Evolutionary conservation across 2,888 invertebrate genomes (phyloP).

Genomic region (Acrobasis consociella): DNA sequence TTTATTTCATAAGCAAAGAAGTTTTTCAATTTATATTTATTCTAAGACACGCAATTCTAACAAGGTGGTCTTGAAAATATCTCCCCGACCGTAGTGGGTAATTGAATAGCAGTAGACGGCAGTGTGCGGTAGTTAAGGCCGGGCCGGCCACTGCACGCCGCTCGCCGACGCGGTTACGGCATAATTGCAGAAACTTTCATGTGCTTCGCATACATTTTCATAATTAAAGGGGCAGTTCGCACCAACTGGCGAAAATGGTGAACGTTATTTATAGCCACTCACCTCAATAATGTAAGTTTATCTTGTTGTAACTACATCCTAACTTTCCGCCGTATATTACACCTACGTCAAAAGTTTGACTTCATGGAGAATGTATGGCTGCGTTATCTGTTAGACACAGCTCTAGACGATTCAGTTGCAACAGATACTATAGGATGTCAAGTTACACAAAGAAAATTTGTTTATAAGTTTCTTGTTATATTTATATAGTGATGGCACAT

Average conservation of each 20-base stretch:
- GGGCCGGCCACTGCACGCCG: slow-evolving; percentile 61
- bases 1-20: slow-evolving; percentile 12
- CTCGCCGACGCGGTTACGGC: slow-evolving; percentile 54
- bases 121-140: slow-evolving; percentile 65
- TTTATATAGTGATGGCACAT: too few species aligned
- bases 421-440: background rate
- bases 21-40: slow-evolving; percentile 26
- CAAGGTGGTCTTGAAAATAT: slow-evolving; percentile 62
- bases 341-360: slow-evolving; percentile 35
- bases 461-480: background rate
- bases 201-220: slow-evolving; percentile 81
- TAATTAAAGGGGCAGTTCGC: slow-evolving; percentile 78
- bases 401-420: slow-evolving; percentile 3
- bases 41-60: slow-evolving; percentile 43
- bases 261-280: slow-evolving; percentile 67
- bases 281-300: slow-evolving; percentile 55
- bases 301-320: slow-evolving; percentile 36
- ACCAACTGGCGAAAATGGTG: slow-evolving; percentile 64
- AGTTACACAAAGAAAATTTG: background rate
- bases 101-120: slow-evolving; percentile 72
- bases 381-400: slow-evolving; percentile 14
- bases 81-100: slow-evolving; percentile 59
- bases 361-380: slow-evolving; percentile 25
- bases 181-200: slow-evolving; percentile 81
- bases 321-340: slow-evolving; percentile 35